Evolutionary conservation across 2,113 vertebrate species (phyloP).

Genomic region (Pollimyrus isidori): DNA sequence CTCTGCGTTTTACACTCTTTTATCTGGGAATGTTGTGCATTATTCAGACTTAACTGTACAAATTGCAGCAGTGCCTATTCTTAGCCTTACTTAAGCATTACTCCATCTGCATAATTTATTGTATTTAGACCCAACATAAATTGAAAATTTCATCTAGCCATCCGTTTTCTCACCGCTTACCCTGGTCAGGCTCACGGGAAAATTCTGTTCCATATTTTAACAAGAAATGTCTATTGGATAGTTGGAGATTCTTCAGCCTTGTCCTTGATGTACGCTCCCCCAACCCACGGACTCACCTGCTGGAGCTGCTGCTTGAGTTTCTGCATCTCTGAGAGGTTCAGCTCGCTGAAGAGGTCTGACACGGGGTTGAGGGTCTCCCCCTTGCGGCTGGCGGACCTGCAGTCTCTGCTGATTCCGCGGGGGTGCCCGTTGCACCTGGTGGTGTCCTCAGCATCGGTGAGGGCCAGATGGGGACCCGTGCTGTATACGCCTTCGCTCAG

Average conservation of each 20-base stretch:
- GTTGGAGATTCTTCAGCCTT: not conserved
- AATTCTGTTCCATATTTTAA: not conserved
- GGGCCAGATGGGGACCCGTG: slow-evolving; percentile 76
- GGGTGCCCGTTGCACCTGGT: slow-evolving; percentile 68
- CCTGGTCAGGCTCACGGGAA: not conserved
- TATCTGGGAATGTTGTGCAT: not conserved
- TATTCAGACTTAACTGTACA: not conserved
- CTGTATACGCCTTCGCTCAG: slow-evolving; percentile 83
- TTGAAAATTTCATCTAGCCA: not conserved
- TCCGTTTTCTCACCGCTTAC: not conserved
- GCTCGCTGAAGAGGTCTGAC: slow-evolving; percentile 94
- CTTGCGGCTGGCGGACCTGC: slow-evolving; percentile 64
- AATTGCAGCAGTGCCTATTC: not conserved
- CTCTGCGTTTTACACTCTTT: not conserved
- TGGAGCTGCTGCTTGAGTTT: slow-evolving; percentile 94
- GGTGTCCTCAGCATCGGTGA: slow-evolving; percentile 74
- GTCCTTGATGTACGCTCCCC: not conserved
- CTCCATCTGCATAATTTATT: not conserved
- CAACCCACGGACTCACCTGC: slow-evolving; percentile 67
- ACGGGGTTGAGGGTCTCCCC: slow-evolving; percentile 77
- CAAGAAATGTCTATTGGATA: not conserved
- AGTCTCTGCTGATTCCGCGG: slow-evolving; percentile 69
- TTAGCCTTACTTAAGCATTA: not conserved
- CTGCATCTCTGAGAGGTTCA: slow-evolving; percentile 97
- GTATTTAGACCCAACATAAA: not conserved